phyloP scores from a whole-genome alignment of 2,888 invertebrate species.

The Volucella inanis region DNA sequence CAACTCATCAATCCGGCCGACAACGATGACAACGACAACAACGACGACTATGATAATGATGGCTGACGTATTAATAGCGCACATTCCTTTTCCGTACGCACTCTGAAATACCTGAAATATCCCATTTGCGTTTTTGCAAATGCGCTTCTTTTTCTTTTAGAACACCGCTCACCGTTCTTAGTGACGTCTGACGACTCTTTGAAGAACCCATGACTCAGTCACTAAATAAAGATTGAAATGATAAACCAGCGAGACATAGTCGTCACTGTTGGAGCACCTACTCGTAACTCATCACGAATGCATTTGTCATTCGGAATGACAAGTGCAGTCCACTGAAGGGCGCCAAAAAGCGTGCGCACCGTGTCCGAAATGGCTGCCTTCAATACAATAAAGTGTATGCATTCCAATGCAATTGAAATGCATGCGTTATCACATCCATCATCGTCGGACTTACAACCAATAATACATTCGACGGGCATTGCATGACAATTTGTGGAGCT shows the following conservation, averaged over 20 bases:
- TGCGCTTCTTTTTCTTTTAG: constrained; percentile 12
- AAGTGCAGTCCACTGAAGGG: constrained; percentile 57
- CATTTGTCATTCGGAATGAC: constrained; percentile 70
- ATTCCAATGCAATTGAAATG: constrained; percentile 69
- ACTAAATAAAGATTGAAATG: constrained; percentile 67
- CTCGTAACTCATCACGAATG: constrained; percentile 61
- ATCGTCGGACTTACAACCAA: constrained; percentile 70
- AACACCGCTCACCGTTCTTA: constrained; percentile 15
- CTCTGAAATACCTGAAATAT: constrained; percentile 61
- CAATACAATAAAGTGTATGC: constrained; percentile 17
- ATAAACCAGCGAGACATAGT: constrained; percentile 2
- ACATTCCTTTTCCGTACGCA: constrained; percentile 40
- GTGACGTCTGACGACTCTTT: constrained; percentile 55
- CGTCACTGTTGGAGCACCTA: constrained; percentile 8
- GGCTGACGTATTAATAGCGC: constrained; percentile 58
- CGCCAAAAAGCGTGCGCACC: constrained; percentile 67
- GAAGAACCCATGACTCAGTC: constrained; percentile 51
- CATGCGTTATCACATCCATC: constrained; percentile 69
- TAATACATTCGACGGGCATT: constrained; percentile 65
- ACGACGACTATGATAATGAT: too few relatives aligned
- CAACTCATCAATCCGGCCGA: constrained; percentile 28
- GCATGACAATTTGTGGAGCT: constrained; percentile 66
- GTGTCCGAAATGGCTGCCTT: background rate
- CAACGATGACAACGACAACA: background rate
- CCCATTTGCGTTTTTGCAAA: constrained; percentile 32